Evolutionary conservation across 2,797 vertebrate species (phyloP).

Genomic region (Phataginus tetradactyla): DNA sequence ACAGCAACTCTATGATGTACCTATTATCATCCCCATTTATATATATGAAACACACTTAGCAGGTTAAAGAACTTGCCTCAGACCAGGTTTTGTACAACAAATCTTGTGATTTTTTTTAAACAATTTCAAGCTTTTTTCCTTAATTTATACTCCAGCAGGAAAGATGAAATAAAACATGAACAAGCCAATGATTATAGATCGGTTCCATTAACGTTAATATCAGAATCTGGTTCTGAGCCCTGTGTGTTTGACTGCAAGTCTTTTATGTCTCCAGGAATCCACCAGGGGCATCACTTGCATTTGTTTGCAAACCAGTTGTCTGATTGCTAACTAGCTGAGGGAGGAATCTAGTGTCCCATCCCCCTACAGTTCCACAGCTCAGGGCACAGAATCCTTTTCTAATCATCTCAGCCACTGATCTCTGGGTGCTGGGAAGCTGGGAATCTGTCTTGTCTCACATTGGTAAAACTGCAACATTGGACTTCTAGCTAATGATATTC

Average conservation of each 20-base stretch:
- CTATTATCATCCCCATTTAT: neutral
- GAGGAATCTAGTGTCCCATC: neutral
- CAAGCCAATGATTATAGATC: neutral
- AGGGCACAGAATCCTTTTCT: neutral
- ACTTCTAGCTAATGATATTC: neutral
- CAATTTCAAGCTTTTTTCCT: neutral
- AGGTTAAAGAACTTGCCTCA: neutral
- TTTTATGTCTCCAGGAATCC: neutral
- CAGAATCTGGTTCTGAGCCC: neutral
- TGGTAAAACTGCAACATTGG: neutral
- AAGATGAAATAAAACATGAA: neutral
- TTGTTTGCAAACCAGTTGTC: neutral
- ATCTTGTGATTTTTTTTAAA: neutral
- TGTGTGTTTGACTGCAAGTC: neutral
- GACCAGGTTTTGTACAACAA: neutral
- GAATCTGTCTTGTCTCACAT: neutral
- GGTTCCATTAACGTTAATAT: neutral
- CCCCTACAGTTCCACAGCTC: neutral
- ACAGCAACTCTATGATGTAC: neutral
- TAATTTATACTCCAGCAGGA: neutral
- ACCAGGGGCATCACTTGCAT: neutral
- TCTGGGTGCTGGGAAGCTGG: neutral
- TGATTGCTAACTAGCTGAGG: neutral
- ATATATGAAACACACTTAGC: neutral
- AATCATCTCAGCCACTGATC: neutral